phyloP scores from a whole-genome alignment of 30 jellyfish, hydroid and myxozoan species.

The Chrysaora quinquecirrha region DNA sequence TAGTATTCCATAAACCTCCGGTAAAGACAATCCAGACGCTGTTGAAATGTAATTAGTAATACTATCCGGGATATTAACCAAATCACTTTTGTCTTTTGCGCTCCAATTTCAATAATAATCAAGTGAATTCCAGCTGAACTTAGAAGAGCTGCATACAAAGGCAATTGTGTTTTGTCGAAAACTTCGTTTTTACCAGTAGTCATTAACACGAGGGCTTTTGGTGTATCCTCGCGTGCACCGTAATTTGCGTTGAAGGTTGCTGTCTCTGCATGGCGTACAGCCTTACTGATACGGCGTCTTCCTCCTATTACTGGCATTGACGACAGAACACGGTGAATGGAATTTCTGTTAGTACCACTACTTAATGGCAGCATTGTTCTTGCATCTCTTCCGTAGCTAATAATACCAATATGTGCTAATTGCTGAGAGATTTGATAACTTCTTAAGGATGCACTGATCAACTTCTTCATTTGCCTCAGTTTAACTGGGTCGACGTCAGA shows the following conservation, averaged over 20 bases:
- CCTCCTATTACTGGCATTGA: conserved; percentile 26
- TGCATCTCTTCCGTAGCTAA: conserved; percentile 40
- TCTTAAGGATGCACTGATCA: conserved; percentile 44
- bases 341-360: conserved; percentile 10
- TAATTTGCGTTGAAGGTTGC: conserved; percentile 36
- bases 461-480: conserved; percentile 21
- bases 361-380: conserved; percentile 40
- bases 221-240: conserved; percentile 69
- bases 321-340: conserved; percentile 6
- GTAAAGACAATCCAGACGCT: conserved; percentile 21
- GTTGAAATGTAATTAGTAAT: conserved; percentile 29
- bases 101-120: conserved; percentile 54
- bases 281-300: neutral
- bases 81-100: conserved; percentile 1
- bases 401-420: conserved; percentile 55
- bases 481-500: conserved; percentile 6
- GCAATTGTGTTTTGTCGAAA: conserved; percentile 32
- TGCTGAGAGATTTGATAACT: conserved; percentile 59
- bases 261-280: conserved; percentile 9
- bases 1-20: conserved; percentile 54
- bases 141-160: conserved; percentile 39
- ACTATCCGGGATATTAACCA: conserved; percentile 26
- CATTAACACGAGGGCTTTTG: conserved; percentile 65
- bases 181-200: conserved; percentile 37
- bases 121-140: conserved; percentile 46